Percentiles rank a stretch among this genome's conserved stretches.
phyloP scores from a whole-genome alignment of 2,113 vertebrate genomes.

The Dipodomys ordii region DNA sequence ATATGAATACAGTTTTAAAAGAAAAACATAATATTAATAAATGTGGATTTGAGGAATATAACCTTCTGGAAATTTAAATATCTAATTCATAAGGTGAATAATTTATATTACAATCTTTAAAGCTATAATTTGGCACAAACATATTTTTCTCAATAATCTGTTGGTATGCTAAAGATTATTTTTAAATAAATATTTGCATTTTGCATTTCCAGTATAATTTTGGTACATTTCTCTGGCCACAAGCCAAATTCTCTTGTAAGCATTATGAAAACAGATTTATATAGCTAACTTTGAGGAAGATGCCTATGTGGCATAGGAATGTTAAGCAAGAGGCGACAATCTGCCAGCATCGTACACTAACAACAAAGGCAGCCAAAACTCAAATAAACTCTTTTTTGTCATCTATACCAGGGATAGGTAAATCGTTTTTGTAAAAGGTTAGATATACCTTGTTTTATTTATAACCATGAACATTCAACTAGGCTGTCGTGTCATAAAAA shows the following conservation, averaged over 20 bases:
- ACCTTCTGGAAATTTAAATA: neutral
- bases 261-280: neutral
- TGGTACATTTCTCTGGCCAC: neutral
- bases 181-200: neutral
- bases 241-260: neutral
- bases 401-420: neutral
- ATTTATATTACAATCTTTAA: neutral
- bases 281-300: neutral
- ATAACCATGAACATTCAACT: neutral
- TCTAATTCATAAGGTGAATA: neutral
- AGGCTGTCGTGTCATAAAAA: neutral
- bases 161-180: neutral
- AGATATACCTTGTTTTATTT: neutral
- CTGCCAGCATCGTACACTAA: neutral
- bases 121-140: too few relatives aligned
- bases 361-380: neutral
- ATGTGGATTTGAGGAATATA: neutral
- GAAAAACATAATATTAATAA: conserved; percentile 2
- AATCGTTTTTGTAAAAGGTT: neutral
- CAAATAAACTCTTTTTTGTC: neutral
- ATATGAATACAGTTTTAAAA: neutral
- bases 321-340: neutral
- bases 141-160: too few relatives aligned
- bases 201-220: neutral
- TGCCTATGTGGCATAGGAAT: neutral